These are phyloP conservation scores for Discoglossus pictus DNA, from an alignment of 2,797 vertebrate species.

Conservation along the genomic window DNA sequence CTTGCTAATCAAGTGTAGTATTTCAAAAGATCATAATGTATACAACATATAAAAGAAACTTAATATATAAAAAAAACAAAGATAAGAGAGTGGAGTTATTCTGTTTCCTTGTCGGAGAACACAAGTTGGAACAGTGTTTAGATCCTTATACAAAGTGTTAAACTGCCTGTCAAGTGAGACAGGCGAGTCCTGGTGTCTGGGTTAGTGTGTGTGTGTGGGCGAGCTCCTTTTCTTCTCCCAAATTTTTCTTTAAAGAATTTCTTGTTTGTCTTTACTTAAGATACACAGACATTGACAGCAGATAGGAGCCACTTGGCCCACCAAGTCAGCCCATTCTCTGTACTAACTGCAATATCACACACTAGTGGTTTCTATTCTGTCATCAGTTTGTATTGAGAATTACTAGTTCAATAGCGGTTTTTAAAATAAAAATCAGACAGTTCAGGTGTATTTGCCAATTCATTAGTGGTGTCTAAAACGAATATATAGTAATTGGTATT, in stretches of 20 bases:
- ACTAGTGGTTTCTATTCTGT: neutral
- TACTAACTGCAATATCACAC: neutral
- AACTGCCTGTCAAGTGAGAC: neutral
- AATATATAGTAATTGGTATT: constrained; percentile 1
- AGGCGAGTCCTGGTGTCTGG: constrained; percentile 1
- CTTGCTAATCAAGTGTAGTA: no score
- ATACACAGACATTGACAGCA: constrained; percentile 12
- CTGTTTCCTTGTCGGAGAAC: no score
- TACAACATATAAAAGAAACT: no score
- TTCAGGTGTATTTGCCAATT: constrained; percentile 19
- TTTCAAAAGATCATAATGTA: no score
- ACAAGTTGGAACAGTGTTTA: no score
- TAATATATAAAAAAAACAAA: neutral
- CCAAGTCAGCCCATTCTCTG: neutral
- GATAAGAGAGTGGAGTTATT: no score
- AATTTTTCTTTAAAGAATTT: constrained; percentile 1
- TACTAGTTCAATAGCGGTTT: neutral
- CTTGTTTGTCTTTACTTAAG: constrained; percentile 9
- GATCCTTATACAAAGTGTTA: neutral
- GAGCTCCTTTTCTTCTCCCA: neutral
- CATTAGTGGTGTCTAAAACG: constrained; percentile 4
- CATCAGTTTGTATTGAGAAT: neutral
- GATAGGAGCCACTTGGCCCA: constrained; percentile 12
- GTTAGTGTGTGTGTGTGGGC: constrained; percentile 5
- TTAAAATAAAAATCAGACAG: no score